Conservation (phyloP, 2,797 vertebrate species). For the Coendou prehensilis region DNA sequence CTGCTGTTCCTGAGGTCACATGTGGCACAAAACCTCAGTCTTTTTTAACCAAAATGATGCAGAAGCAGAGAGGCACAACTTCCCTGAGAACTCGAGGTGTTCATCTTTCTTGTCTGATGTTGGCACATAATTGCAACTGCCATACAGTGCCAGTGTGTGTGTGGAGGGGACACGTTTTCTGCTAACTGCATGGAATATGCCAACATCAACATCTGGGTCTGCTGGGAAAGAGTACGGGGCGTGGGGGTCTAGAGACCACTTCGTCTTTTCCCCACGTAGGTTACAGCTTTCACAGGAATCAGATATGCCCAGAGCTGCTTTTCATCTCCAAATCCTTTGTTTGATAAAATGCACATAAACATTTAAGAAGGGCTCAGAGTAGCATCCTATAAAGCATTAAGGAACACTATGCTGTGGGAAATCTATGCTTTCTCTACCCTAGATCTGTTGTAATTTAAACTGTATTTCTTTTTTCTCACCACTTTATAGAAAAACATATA, state of each 20-base stretch:
- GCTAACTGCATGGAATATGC: neutral
- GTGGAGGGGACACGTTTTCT: neutral
- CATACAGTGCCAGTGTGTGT: neutral
- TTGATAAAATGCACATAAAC: neutral
- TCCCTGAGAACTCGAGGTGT: neutral
- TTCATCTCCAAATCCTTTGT: constrained; percentile 35
- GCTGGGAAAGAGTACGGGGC: neutral
- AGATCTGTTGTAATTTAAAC: constrained; percentile 37
- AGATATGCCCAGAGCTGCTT: neutral
- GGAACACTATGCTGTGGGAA: neutral
- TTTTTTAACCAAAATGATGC: constrained; percentile 11
- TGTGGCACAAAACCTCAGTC: neutral
- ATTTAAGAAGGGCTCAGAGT: neutral
- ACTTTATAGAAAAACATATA: constrained; percentile 35
- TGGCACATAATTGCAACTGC: neutral
- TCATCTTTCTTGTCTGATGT: neutral
- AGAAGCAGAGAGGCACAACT: neutral
- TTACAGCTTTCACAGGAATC: neutral
- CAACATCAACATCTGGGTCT: neutral
- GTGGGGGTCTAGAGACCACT: neutral
- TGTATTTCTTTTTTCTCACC: neutral
- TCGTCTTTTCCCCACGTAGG: neutral
- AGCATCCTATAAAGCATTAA: neutral
- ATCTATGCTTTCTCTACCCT: neutral
- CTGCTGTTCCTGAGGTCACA: neutral